Conservation (phyloP, 2,797 vertebrate genomes). For the Adelosebastes latens region DNA sequence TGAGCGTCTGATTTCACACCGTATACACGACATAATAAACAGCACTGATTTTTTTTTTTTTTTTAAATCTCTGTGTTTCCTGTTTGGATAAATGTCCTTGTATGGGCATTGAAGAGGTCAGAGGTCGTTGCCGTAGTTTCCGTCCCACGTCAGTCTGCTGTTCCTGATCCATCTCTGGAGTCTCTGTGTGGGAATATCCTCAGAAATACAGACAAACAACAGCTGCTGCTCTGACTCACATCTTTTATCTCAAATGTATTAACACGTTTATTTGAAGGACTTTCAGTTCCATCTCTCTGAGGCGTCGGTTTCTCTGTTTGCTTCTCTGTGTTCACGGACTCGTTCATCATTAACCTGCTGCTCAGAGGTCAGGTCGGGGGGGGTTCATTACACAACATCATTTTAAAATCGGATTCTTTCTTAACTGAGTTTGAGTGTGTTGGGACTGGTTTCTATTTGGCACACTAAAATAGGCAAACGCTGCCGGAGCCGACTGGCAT, state of each 20-base stretch:
- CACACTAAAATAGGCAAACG: background rate
- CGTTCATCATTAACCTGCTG: background rate
- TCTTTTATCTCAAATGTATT: background rate
- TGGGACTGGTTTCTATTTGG: background rate
- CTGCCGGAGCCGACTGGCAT: background rate
- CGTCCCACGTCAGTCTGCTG: slow-evolving; percentile 17
- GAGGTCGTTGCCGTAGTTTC: background rate
- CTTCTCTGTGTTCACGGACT: background rate
- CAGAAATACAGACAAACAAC: background rate
- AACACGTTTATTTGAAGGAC: too few relatives aligned
- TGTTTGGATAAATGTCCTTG: background rate
- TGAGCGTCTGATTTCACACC: background rate
- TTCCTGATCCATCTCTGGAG: background rate
- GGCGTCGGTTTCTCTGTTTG: too few relatives aligned
- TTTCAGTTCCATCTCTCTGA: too few relatives aligned
- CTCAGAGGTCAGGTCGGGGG: background rate
- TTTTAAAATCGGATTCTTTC: background rate
- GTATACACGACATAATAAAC: background rate
- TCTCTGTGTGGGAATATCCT: slow-evolving; percentile 3
- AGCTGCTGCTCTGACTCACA: slow-evolving; percentile 18
- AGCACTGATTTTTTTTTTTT: too few relatives aligned
- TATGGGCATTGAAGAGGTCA: background rate
- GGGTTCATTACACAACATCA: rapidly evolving
- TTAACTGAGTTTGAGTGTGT: too few relatives aligned
- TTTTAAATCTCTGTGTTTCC: background rate